Base-by-base conservation (phyloP, 2,113 vertebrate genomes). In the Pedionomus torquatus region DNA sequence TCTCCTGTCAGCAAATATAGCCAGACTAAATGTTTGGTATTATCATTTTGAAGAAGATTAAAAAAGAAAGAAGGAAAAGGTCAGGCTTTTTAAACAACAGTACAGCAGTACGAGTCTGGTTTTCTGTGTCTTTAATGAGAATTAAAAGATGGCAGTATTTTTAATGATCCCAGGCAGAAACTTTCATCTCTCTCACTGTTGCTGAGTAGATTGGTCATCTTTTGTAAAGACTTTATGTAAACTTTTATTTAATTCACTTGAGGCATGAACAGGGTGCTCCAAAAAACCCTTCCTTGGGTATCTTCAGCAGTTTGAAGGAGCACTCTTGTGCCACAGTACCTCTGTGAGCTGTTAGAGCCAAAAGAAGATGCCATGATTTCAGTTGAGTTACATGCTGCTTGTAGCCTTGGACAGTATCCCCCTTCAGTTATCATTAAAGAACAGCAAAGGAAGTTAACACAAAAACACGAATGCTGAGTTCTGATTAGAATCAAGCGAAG, bases 361-460 rank as follows among this genome's bases (percentile, higher is more conserved):
- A 54, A 71, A 77, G 80, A 39, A 84, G 87, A 92, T 93, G 88
- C 83, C 65, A n/a, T 41, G 21, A 33, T 92, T 90, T 65, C 49
- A 90, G 79, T 28, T 10, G 7, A 61, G 44, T 86, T 57, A 17
- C 35, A 49, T 7, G 37, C 91, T 70, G 82, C 86, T 37, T 35
- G 44, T 63, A 87, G 71, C 80, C 64, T 89, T 94, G 93, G 87
- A 90, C 95, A 91, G 57, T 86, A 48, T 91, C 82, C 90, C 81
- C 78, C 89, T 94, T 90, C 49, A 92, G 93, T 95, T 95, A 95
- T 95, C 95, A 89, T 96, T 93, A 79, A 89, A 91, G 97, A 93
- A 24, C 94, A 95, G 96, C 91, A 95, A 79, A 97, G 97, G 96
- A 97, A 97, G 97, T 97, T 72, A 95, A 76, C 95, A 95, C 94